These are phyloP conservation scores for Dolichopus griseipennis DNA, from an alignment of 2,888 invertebrate species.

Conservation along the genomic window DNA sequence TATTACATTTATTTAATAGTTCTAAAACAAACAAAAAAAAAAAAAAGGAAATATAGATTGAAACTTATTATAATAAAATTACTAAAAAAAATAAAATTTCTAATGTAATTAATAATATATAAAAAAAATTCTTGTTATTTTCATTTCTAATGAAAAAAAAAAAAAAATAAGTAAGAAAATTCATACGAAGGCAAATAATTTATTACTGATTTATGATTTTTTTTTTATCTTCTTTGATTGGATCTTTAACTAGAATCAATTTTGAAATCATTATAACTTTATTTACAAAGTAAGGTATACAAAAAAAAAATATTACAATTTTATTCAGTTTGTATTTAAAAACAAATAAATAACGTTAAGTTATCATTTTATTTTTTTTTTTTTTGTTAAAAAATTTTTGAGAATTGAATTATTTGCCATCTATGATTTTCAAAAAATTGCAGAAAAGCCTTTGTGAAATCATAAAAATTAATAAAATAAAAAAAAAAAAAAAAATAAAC, in stretches of 20 bases:
- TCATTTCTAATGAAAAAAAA: background rate
- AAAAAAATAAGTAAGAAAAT: background rate
- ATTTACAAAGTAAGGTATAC: background rate
- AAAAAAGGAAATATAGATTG: background rate
- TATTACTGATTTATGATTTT: background rate
- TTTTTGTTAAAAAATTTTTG: background rate
- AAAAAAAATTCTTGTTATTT: too few species aligned
- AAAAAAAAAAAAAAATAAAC: background rate
- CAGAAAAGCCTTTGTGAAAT: background rate
- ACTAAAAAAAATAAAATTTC: background rate
- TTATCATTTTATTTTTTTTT: background rate
- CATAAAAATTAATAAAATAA: background rate
- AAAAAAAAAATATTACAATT: background rate
- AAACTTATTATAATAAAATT: background rate
- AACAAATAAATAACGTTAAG: background rate
- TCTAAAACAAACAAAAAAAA: background rate
- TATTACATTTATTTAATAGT: slow-evolving; percentile 4
- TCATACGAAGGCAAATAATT: background rate
- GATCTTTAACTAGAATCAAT: background rate
- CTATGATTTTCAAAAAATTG: background rate
- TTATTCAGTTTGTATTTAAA: background rate
- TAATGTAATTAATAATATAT: too few species aligned
- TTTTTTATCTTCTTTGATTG: background rate
- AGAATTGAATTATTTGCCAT: background rate
- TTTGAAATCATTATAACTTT: background rate